Percentiles rank a stretch among this genome's conserved stretches.
phyloP scores from a whole-genome alignment of 2,113 vertebrate species.

The Murina feae region DNA sequence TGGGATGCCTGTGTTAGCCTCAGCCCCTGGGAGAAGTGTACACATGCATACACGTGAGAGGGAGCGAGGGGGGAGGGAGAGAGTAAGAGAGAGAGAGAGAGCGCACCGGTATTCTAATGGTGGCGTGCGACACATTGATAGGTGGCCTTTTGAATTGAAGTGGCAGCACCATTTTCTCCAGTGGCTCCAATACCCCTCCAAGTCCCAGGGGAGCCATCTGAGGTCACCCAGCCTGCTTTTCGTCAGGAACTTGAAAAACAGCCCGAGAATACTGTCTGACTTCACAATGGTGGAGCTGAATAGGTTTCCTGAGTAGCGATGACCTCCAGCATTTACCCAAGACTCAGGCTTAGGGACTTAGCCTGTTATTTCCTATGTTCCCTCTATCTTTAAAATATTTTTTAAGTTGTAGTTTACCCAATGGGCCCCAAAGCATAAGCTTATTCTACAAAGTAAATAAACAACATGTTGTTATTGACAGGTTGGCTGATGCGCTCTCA shows the following conservation, averaged over 20 bases:
- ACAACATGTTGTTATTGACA: neutral
- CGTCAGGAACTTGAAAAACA: neutral
- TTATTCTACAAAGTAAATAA: neutral
- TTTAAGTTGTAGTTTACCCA: neutral
- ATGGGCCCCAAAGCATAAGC: neutral
- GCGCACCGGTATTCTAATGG: neutral
- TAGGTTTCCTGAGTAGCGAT: neutral
- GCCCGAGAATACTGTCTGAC: neutral
- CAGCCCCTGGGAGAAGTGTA: constrained; percentile 27
- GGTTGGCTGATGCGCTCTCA: neutral
- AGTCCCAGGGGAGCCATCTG: constrained; percentile 53
- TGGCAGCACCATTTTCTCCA: neutral
- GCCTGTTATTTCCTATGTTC: neutral
- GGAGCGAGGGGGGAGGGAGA: neutral
- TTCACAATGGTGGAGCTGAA: neutral
- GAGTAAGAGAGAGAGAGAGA: neutral
- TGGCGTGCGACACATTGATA: neutral
- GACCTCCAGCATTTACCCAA: neutral
- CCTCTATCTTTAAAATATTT: neutral
- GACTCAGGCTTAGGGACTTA: neutral
- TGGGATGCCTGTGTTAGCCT: constrained; percentile 64
- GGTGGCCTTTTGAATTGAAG: constrained; percentile 49
- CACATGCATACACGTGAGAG: neutral
- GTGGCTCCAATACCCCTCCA: neutral
- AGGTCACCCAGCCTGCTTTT: neutral